Evolutionary conservation across 2,113 vertebrate genomes (phyloP).

Genomic region (Scortum barcoo): DNA sequence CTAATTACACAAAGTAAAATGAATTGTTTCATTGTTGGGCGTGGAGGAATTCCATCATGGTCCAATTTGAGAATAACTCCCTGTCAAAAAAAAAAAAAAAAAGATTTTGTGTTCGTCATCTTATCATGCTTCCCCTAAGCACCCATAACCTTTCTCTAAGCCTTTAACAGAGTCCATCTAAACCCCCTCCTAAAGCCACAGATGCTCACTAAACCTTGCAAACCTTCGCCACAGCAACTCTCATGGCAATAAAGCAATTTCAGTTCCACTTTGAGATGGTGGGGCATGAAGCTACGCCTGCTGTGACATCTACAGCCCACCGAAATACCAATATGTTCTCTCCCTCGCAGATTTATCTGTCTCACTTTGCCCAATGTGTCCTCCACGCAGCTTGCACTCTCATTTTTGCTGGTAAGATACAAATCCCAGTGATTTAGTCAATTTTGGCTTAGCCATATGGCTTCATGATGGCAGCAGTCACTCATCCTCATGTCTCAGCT

Average conservation of each 20-base stretch:
- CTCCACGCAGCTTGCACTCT: neutral
- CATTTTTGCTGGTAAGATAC: neutral
- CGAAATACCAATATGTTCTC: conserved; percentile 1
- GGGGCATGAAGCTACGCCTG: neutral
- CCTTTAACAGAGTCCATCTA: conserved; percentile 3
- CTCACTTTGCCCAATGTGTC: neutral
- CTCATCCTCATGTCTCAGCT: conserved; percentile 15
- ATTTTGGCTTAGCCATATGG: conserved; percentile 33
- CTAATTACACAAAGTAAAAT: neutral
- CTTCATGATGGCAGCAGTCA: neutral
- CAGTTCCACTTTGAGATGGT: neutral
- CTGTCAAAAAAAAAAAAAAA: neutral
- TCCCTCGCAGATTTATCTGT: neutral
- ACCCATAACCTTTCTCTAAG: conserved; percentile 8
- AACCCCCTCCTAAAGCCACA: neutral
- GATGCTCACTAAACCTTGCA: neutral
- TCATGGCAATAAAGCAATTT: conserved; percentile 23
- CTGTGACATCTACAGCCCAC: conserved; percentile 5
- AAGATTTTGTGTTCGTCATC: no score
- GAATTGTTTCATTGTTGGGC: neutral
- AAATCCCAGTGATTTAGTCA: conserved; percentile 9
- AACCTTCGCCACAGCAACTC: neutral
- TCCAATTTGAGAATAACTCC: neutral
- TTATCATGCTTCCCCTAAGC: no score
- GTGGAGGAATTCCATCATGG: neutral